These are phyloP conservation scores for Drosophila paulistorum DNA, from an alignment of 1,140 invertebrate genomes.

Conservation along the genomic window DNA sequence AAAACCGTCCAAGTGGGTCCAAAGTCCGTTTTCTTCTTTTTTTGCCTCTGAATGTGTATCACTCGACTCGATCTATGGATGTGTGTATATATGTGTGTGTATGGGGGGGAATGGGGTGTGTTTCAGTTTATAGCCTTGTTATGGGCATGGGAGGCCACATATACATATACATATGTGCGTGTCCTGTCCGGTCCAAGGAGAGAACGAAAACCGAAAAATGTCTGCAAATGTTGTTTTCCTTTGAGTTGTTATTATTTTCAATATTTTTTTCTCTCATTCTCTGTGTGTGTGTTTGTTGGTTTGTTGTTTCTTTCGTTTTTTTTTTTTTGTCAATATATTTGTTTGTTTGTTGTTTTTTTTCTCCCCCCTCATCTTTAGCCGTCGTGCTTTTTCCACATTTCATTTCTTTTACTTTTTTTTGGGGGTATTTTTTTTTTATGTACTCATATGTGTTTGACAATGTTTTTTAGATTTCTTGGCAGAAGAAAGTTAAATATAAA, in stretches of 20 bases:
- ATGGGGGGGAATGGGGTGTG: slow-evolving; percentile 26
- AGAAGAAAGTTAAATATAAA: background rate
- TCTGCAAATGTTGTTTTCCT: slow-evolving; percentile 81
- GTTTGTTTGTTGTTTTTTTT: slow-evolving; percentile 29
- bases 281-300: slow-evolving; percentile 13
- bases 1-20: slow-evolving; percentile 53
- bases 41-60: slow-evolving; percentile 70
- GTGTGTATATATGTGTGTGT: slow-evolving; percentile 26
- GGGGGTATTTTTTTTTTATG: background rate
- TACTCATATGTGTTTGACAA: slow-evolving; percentile 6
- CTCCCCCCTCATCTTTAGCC: no score
- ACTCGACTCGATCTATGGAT: slow-evolving; percentile 62
- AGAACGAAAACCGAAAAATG: slow-evolving; percentile 40
- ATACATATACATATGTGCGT: slow-evolving; percentile 29
- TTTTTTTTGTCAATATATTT: slow-evolving; percentile 34
- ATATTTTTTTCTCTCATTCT: slow-evolving; percentile 50
- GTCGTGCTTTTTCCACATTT: background rate
- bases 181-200: slow-evolving; percentile 63
- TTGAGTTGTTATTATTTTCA: slow-evolving; percentile 80
- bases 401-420: background rate
- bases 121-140: slow-evolving; percentile 29
- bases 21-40: slow-evolving; percentile 35
- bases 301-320: slow-evolving; percentile 31
- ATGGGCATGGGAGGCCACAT: slow-evolving; percentile 49
- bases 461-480: background rate